Evolutionary conservation across 2,113 vertebrate species (phyloP), one percentile per base, ranked within the genome.

Genomic region (Lagenorhynchus albirostris): DNA sequence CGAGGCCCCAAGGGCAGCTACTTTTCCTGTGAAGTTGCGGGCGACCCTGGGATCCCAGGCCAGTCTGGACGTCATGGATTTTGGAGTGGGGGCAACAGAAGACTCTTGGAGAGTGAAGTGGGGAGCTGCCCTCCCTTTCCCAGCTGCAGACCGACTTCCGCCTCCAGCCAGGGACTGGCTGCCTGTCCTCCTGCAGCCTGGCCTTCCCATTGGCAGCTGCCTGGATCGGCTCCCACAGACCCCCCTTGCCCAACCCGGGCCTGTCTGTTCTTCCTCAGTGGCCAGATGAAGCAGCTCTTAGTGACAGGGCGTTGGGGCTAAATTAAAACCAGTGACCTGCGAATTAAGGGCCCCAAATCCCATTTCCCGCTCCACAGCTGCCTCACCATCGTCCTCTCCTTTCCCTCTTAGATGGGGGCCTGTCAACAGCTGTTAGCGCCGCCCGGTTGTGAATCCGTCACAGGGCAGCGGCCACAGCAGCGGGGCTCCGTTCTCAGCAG

Each of bases 301-400:
- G 83, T 3, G 58, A 76, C n/a, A 12, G 36, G 74, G 71, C 0
- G 0, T 70, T 33, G 50, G 65, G 79, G 65, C 70, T 62, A 63
- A 82, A 58, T 71, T 80, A 93, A 86, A 98, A 53, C 76, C 81
- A 65, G 36, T 29, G 89, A 60, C 82, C 96, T 85, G 94, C 47
- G n/a, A 44, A n/a, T 23, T 6, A 47, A 62, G 65, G 85, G 65
- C 50, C 47, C 76, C 41, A 3, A 36, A 67, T 88, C 82, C 91
- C 73, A 58, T 79, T 33, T 18, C 58, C 67, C 0, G 0, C 88
- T 87, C 47, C 2, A 9, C 23, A 2, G 62, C 33, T 4, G 0
- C 21, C n/a, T 6, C 13, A 2, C 31, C 41, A 91, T 14, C 25
- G 0, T 18, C 14, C 73, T 33, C 14, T 15, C 0, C 63, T 18